These are phyloP conservation scores for Gopherus flavomarginatus DNA, from an alignment of 2,113 vertebrate species.

Conservation along the genomic window DNA sequence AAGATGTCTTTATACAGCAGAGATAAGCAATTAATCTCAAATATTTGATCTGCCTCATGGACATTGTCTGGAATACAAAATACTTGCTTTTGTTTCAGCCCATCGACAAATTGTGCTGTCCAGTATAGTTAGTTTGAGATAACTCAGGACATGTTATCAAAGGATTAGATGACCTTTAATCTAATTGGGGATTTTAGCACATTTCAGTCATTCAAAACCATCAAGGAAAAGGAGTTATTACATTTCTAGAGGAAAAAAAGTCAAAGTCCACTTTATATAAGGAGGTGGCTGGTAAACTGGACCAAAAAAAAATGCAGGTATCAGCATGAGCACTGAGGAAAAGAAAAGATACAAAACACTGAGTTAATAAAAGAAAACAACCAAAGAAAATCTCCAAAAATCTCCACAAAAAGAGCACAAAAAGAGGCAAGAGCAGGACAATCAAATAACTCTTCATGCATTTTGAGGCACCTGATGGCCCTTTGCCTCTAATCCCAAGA, in stretches of 20 bases:
- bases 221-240: neutral
- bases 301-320: neutral
- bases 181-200: neutral
- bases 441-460: neutral
- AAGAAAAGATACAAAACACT: neutral
- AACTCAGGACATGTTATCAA: neutral
- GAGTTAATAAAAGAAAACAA: neutral
- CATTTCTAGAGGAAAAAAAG: neutral
- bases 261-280: neutral
- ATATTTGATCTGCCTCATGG: neutral
- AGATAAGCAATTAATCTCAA: neutral
- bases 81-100: neutral
- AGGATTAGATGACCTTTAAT: constrained; percentile 13
- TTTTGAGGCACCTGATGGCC: neutral
- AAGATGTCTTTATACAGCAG: neutral
- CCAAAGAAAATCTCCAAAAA: neutral
- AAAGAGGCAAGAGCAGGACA: neutral
- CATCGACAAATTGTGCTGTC: neutral
- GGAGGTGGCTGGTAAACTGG: neutral
- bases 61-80: constrained; percentile 4
- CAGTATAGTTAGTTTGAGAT: neutral
- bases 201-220: neutral
- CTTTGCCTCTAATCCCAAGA: neutral
- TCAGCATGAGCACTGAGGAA: fast-evolving
- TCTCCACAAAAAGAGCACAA: neutral